These are phyloP conservation scores for Eucriotettix oculatus DNA, from an alignment of 2,888 invertebrate genomes.

Conservation along the genomic window DNA sequence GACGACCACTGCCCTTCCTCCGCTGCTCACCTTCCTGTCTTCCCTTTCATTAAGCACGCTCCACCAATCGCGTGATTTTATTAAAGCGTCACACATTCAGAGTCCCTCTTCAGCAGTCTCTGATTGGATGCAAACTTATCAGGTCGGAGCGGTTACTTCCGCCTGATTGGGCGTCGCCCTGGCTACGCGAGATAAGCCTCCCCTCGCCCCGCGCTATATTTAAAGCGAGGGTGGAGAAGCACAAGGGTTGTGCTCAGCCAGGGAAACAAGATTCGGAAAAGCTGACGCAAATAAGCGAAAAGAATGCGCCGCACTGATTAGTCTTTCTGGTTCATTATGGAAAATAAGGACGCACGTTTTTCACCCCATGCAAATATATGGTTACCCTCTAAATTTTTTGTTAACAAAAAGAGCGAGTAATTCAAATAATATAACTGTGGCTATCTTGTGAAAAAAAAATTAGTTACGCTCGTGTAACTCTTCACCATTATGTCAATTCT, in stretches of 20 bases:
- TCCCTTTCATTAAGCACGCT: constrained; percentile 13
- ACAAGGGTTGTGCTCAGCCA: constrained; percentile 6
- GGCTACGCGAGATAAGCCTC: constrained; percentile 5
- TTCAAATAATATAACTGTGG: too few relatives aligned
- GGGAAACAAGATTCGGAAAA: constrained; percentile 6
- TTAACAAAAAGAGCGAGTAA: too few relatives aligned
- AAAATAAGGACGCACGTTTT: too few relatives aligned
- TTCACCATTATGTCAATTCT: too few relatives aligned
- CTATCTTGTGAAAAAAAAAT: too few relatives aligned
- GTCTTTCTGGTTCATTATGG: too few relatives aligned
- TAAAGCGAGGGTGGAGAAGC: neutral
- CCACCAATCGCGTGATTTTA: constrained; percentile 15
- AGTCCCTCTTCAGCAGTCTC: constrained; percentile 1
- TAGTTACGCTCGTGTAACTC: too few relatives aligned
- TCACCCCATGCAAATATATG: too few relatives aligned
- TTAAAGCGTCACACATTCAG: constrained; percentile 14
- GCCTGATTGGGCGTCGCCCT: constrained; percentile 15
- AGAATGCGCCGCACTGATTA: neutral
- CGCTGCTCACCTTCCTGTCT: neutral
- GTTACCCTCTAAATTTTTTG: too few relatives aligned
- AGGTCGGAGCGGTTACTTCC: constrained; percentile 12
- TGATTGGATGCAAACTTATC: constrained; percentile 16
- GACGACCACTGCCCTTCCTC: neutral
- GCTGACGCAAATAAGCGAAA: constrained; percentile 7
- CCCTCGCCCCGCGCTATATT: neutral